A percentile compares a stretch with the other conserved stretches of the same genome.
Evolutionary conservation across 2,113 vertebrate species (phyloP).

Genomic region (Bufo bufo): DNA sequence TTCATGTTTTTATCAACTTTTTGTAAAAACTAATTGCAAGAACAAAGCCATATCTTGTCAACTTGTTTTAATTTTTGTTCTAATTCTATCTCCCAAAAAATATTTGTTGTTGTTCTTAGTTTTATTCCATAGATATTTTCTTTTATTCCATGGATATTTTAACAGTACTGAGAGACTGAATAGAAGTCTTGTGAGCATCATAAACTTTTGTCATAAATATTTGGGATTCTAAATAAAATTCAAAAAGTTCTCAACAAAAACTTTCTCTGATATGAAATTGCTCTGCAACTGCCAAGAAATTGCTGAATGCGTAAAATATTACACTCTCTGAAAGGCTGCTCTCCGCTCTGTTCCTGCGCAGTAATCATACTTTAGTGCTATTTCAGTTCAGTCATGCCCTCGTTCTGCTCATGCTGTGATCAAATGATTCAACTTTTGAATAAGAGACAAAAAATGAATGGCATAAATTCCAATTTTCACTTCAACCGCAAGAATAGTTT

Average conservation of each 20-base stretch:
- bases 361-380: conserved; percentile 38
- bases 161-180: not conserved
- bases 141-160: not conserved
- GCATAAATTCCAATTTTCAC: conserved; percentile 44
- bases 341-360: not conserved
- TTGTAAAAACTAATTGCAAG: too few species aligned
- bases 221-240: not conserved
- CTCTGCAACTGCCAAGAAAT: conserved; percentile 6
- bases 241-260: not conserved
- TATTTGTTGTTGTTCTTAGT: not conserved
- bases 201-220: not conserved
- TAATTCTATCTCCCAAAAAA: not conserved
- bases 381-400: conserved; percentile 1
- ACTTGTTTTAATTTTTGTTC: too few species aligned
- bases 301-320: not conserved
- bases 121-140: not conserved
- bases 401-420: conserved; percentile 20
- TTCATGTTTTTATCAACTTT: too few species aligned
- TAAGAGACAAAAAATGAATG: conserved; percentile 16
- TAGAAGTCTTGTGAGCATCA: too few species aligned
- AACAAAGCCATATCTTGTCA: too few species aligned
- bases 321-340: not conserved
- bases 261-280: not conserved
- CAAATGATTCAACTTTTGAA: conserved; percentile 46
- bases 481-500: conserved; percentile 42